Evolutionary conservation across 1,140 invertebrate genomes (phyloP).

Genomic region (Nixonia krombeini): DNA sequence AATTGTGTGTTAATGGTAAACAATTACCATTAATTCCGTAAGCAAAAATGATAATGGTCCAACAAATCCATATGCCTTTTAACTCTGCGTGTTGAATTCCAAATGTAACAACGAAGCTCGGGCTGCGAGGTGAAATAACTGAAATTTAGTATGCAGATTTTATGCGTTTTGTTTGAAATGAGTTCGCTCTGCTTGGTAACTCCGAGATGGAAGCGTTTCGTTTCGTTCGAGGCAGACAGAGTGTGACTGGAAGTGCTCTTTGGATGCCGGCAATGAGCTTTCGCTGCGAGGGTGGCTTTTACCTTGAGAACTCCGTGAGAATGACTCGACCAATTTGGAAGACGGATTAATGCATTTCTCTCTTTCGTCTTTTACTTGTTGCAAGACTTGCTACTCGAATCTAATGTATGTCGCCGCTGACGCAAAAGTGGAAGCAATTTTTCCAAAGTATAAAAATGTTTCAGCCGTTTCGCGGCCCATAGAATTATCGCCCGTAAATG

Average conservation of each 20-base stretch:
- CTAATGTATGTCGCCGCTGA: constrained; percentile 12
- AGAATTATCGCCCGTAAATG: too few species aligned
- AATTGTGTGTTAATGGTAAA: too few species aligned
- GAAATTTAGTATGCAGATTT: constrained; percentile 47
- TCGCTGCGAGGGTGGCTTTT: constrained; percentile 34
- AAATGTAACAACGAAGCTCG: constrained; percentile 37
- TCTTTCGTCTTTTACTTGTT: constrained; percentile 23
- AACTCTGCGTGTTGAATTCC: constrained; percentile 31
- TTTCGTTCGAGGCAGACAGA: constrained; percentile 37
- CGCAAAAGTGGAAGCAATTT: constrained; percentile 11
- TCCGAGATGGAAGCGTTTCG: constrained; percentile 26
- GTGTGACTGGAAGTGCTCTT: constrained; percentile 43
- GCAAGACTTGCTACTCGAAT: constrained; percentile 23
- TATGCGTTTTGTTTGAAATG: constrained; percentile 44
- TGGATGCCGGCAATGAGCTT: constrained; percentile 36
- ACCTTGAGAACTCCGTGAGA: constrained; percentile 41
- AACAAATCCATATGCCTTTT: constrained; percentile 37
- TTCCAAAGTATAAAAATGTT: not conserved
- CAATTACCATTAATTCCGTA: too few species aligned
- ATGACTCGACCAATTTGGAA: constrained; percentile 38
- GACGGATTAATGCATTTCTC: constrained; percentile 35
- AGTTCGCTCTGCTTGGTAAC: constrained; percentile 32
- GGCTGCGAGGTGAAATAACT: constrained; percentile 37
- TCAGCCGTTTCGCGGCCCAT: not conserved
- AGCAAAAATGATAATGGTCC: constrained; percentile 1